Evolutionary conservation across 2,888 invertebrate species (phyloP).

Genomic region (Chloroclystis v-ata): DNA sequence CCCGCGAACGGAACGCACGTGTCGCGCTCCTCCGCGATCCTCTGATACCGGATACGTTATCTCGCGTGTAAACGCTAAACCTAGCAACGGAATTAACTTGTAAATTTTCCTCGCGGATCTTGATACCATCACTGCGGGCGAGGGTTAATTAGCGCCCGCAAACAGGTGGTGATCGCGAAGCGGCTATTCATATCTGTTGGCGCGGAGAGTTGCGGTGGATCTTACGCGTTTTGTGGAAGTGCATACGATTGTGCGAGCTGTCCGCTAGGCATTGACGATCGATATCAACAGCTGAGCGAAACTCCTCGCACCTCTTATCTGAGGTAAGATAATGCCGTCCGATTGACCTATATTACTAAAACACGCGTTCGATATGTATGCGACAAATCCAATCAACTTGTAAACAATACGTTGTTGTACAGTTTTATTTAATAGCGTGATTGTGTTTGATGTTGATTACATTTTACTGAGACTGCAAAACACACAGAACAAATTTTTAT

Average conservation of each 20-base stretch:
- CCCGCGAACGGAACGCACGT: slow-evolving; percentile 41
- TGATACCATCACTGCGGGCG: slow-evolving; percentile 30
- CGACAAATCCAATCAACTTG: slow-evolving; percentile 9
- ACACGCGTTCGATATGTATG: slow-evolving; percentile 21
- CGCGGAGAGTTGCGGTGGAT: slow-evolving; percentile 49
- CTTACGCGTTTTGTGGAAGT: slow-evolving; percentile 43
- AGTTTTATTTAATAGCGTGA: slow-evolving; percentile 18
- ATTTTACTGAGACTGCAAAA: no score
- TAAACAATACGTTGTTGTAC: slow-evolving; percentile 25
- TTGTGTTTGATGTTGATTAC: slow-evolving; percentile 5
- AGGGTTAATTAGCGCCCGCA: slow-evolving; percentile 34
- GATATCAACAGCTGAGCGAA: slow-evolving; percentile 65
- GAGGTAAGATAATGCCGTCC: slow-evolving; percentile 48
- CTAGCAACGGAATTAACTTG: slow-evolving; percentile 29
- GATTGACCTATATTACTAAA: slow-evolving; percentile 39
- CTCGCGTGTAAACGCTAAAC: slow-evolving; percentile 27
- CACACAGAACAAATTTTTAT: background rate
- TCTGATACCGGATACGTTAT: slow-evolving; percentile 39
- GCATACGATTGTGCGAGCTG: slow-evolving; percentile 41
- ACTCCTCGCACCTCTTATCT: slow-evolving; percentile 49
- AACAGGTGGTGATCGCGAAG: slow-evolving; percentile 62
- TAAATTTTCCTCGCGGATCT: slow-evolving; percentile 15
- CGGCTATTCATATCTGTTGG: slow-evolving; percentile 52
- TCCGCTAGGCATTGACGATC: slow-evolving; percentile 41
- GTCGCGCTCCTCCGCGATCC: slow-evolving; percentile 12